Conservation (phyloP, 2,113 vertebrate species). For the Sialia sialis region DNA sequence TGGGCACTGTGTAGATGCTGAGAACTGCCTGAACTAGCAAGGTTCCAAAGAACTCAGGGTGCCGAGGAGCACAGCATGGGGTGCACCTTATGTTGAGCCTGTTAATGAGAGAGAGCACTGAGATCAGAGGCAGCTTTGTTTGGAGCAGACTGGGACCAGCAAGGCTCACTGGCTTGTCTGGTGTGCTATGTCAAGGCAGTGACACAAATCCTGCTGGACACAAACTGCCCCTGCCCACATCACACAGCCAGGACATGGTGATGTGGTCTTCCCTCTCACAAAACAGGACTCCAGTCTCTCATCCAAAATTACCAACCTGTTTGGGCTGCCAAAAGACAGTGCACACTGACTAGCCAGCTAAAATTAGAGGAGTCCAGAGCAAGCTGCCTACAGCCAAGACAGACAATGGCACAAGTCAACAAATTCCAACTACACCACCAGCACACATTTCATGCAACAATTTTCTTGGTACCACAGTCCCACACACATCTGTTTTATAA, state of each 20-base stretch:
- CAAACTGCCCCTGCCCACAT: neutral
- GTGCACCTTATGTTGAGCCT: neutral
- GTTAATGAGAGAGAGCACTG: accelerated
- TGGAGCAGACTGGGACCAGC: neutral
- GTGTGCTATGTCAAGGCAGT: neutral
- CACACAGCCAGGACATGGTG: neutral
- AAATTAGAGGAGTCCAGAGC: neutral
- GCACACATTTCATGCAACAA: neutral
- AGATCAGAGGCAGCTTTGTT: neutral
- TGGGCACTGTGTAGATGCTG: accelerated
- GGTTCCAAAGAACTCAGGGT: neutral
- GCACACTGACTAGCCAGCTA: neutral
- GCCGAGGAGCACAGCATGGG: neutral
- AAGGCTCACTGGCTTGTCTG: neutral
- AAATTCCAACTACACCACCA: neutral
- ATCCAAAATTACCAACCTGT: neutral
- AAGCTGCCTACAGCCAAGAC: neutral
- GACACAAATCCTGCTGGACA: neutral
- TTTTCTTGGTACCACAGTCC: neutral
- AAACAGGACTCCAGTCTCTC: neutral
- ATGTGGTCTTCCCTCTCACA: neutral
- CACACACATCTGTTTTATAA: neutral
- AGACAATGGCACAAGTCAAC: neutral
- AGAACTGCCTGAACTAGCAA: neutral
- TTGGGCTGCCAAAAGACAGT: neutral